These are phyloP conservation scores for Miichthys miiuy DNA, from an alignment of 2,797 vertebrate species.

Conservation along the genomic window DNA sequence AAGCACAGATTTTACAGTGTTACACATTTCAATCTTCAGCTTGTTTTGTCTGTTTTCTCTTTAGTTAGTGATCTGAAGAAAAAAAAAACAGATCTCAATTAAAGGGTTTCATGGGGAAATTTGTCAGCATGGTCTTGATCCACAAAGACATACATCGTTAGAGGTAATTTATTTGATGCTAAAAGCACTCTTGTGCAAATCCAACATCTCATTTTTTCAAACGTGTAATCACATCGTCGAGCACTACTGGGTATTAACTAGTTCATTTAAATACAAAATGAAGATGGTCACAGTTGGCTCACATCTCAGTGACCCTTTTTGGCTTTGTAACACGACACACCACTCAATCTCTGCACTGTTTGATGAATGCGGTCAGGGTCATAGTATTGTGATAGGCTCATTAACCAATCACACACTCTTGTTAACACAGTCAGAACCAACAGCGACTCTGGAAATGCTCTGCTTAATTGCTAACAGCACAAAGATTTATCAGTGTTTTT, in stretches of 20 bases:
- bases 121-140: conserved; percentile 24
- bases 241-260: conserved; percentile 6
- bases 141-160: conserved; percentile 42
- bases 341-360: conserved; percentile 51
- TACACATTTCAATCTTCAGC: not conserved
- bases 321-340: conserved; percentile 22
- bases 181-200: conserved; percentile 42
- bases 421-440: conserved; percentile 43
- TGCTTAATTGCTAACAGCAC: conserved; percentile 28
- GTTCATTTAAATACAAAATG: conserved; percentile 63
- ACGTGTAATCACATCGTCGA: conserved; percentile 38
- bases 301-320: conserved; percentile 53
- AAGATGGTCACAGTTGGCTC: conserved; percentile 40
- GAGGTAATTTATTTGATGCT: conserved; percentile 56
- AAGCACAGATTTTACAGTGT: not conserved
- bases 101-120: conserved; percentile 36
- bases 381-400: conserved; percentile 54
- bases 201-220: conserved; percentile 40
- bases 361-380: conserved; percentile 71
- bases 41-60: not conserved
- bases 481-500: conserved; percentile 1
- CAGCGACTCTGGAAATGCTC: conserved; percentile 11
- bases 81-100: conserved; percentile 17
- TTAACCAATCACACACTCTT: conserved; percentile 66
- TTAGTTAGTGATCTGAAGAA: not conserved